These are phyloP conservation scores for Piprites chloris DNA, from an alignment of 2,113 vertebrate genomes.

Conservation along the genomic window DNA sequence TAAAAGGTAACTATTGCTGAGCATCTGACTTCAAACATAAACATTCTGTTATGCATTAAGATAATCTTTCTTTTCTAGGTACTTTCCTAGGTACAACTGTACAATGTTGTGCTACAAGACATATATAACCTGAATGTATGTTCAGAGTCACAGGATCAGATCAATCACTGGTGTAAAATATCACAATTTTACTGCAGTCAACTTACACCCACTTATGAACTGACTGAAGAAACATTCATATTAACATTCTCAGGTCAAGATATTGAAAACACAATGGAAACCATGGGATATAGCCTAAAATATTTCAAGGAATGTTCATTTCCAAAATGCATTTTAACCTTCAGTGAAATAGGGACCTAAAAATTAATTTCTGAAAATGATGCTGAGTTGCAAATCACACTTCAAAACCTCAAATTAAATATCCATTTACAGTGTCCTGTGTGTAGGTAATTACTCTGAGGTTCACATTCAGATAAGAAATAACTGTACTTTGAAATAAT, in stretches of 20 bases:
- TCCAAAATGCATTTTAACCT: not conserved
- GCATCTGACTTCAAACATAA: not conserved
- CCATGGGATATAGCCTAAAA: not conserved
- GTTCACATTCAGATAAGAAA: not conserved
- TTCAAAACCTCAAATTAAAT: not conserved
- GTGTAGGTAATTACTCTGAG: not conserved
- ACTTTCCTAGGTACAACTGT: not conserved
- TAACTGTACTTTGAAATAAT: not conserved
- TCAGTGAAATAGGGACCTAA: not conserved
- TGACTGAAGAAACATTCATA: not conserved
- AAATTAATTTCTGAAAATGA: not conserved
- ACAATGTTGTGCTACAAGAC: not conserved
- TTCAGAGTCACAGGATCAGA: not conserved
- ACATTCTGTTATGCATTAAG: not conserved
- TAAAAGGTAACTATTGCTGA: not conserved
- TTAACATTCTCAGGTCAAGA: not conserved
- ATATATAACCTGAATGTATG: not conserved
- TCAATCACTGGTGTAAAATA: not conserved
- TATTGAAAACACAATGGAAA: not conserved
- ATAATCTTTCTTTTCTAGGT: not conserved
- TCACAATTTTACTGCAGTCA: not conserved
- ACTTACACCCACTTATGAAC: not conserved
- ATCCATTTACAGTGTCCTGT: not conserved
- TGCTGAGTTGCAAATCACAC: rapidly evolving
- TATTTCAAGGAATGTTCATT: not conserved